Conservation (phyloP, 2,113 vertebrate genomes). For the Onychostruthus taczanowskii region DNA sequence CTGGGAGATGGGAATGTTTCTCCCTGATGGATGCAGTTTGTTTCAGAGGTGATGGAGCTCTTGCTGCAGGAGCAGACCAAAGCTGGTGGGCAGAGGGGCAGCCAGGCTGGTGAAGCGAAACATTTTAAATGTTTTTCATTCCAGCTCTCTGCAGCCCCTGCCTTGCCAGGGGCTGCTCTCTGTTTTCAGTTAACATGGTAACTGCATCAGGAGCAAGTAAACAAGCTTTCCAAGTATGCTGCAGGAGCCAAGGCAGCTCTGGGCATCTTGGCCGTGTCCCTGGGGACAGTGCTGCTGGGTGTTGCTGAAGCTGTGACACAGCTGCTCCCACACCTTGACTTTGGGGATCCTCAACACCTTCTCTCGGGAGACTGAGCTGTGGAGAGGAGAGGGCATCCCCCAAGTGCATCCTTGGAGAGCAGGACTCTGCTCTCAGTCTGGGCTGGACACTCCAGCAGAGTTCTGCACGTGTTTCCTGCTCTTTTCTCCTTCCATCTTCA, state of each 20-base stretch:
- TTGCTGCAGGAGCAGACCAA: not conserved
- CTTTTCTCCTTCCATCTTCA: not conserved
- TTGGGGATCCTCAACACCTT: not conserved
- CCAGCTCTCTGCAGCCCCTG: not conserved
- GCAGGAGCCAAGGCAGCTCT: not conserved
- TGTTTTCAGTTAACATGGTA: not conserved
- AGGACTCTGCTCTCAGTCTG: not conserved
- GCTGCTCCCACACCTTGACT: not conserved
- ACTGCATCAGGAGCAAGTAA: not conserved
- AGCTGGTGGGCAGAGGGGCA: not conserved
- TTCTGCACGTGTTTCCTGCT: not conserved
- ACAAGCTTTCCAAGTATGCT: not conserved
- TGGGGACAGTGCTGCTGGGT: not conserved
- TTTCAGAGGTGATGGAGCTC: not conserved
- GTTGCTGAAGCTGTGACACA: not conserved
- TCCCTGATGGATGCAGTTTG: not conserved
- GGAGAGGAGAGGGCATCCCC: not conserved
- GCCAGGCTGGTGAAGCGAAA: not conserved
- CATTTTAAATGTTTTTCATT: slow-evolving; percentile 19
- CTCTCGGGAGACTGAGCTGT: not conserved
- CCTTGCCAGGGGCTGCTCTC: not conserved
- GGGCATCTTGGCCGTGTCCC: not conserved
- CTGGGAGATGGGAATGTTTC: not conserved
- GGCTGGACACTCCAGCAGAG: not conserved
- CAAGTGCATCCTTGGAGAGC: not conserved